A percentile compares a stretch with the other conserved stretches of the same genome.
Evolutionary conservation across 2,797 vertebrate species (phyloP).

Genomic region (Arctocebus calabarensis): DNA sequence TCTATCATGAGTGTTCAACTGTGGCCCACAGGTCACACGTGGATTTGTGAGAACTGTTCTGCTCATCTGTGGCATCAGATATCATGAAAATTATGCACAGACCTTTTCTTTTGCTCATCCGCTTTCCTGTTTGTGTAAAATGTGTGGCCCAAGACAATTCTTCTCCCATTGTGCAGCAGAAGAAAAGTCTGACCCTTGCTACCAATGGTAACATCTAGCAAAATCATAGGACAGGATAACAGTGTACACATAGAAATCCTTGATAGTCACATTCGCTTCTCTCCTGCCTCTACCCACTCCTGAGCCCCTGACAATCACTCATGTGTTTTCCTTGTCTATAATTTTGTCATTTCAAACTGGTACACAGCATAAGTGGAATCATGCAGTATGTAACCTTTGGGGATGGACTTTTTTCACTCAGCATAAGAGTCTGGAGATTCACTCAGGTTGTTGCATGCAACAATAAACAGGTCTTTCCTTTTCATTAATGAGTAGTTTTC

Average conservation of each 20-base stretch:
- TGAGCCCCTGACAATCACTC: not conserved
- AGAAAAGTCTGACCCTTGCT: not conserved
- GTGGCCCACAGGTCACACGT: too few species aligned
- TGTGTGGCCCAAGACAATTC: too few species aligned
- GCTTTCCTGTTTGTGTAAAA: too few species aligned
- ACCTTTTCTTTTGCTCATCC: too few species aligned
- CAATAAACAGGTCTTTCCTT: not conserved
- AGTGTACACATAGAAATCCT: not conserved
- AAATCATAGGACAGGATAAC: not conserved
- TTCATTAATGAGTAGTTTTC: not conserved
- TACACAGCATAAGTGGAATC: not conserved
- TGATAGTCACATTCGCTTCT: not conserved
- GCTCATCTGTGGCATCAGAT: too few species aligned
- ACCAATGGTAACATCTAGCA: not conserved
- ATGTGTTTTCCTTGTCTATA: not conserved
- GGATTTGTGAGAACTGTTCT: too few species aligned
- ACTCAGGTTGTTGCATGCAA: not conserved
- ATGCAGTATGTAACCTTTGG: not conserved
- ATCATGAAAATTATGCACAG: too few species aligned
- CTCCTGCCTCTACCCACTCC: not conserved
- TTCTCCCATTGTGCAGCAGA: too few species aligned
- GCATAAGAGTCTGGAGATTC: not conserved
- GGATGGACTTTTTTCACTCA: not conserved
- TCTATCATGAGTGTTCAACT: too few species aligned
- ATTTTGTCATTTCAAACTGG: slow-evolving; percentile 7